phyloP scores from a whole-genome alignment of 2,888 invertebrate species.

The Synanthedon andrenaeformis region DNA sequence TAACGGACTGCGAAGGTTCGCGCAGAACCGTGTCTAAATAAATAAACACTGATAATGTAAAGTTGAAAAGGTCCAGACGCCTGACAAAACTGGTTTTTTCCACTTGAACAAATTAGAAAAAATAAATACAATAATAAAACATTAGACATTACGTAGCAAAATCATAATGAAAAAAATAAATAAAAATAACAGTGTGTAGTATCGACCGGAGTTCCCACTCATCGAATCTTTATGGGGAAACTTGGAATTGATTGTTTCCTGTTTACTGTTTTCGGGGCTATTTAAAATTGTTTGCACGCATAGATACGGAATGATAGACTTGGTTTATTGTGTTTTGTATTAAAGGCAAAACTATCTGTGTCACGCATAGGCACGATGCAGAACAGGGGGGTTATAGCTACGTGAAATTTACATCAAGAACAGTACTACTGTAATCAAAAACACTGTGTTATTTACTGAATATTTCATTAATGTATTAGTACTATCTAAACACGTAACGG shows the following conservation, averaged over 20 bases:
- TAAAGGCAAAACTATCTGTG: conserved; percentile 34
- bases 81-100: background rate
- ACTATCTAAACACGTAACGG: conserved; percentile 50
- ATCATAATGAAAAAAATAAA: conserved; percentile 31
- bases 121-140: background rate
- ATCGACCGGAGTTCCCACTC: conserved; percentile 36
- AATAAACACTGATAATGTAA: conserved; percentile 30
- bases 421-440: conserved; percentile 44
- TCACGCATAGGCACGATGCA: conserved; percentile 55
- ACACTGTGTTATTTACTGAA: conserved; percentile 53
- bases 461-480: conserved; percentile 54
- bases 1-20: conserved; percentile 40
- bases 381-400: conserved; percentile 34
- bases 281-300: conserved; percentile 58
- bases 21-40: conserved; percentile 41
- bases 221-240: conserved; percentile 58
- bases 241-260: conserved; percentile 59
- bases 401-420: conserved; percentile 45
- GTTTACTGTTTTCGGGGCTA: conserved; percentile 52
- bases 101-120: background rate
- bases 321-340: conserved; percentile 39
- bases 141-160: conserved; percentile 7
- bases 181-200: conserved; percentile 31
- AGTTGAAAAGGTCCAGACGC: background rate
- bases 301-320: conserved; percentile 40